Base-by-base conservation (phyloP, 2,113 vertebrate genomes). In the Dermatemys mawii region DNA sequence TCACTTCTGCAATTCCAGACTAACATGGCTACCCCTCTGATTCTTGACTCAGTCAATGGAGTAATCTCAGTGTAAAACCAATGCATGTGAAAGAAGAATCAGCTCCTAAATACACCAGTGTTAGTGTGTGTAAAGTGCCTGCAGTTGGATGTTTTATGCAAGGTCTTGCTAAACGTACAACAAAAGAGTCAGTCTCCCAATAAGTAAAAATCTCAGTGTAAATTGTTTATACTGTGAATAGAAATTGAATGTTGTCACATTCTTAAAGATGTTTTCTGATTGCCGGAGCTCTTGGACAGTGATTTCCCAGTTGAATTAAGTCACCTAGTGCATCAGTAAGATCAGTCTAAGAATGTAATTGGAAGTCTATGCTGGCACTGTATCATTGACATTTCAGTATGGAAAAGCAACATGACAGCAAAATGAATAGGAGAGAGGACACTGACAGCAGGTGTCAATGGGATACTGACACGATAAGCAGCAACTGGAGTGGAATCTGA, bases 401-500 rank as follows among this genome's bases (percentile, higher is more conserved):
- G 44, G 75, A 84, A 67, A 21, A 78, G 70, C 46, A 57, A 46
- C 0, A 75, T 6, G 67, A 54, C 78, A 70, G 81, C 81, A 41
- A 60, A 81, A 32, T 14, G 35, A 12, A 92, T 7, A 90, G 19
- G 73, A 48, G 19, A 3, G 27, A 80, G 44, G 54, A 82, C 83
- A 49, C 0, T 1, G 95, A 90, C 1, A 22, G 86, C 38, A 54
- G 10, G 27, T 11, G 24, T 35, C 55, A 13, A 17, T 19, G 24
- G 75, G 57, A 70, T 57, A 29, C 2, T 1, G 46, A 10, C 51
- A 27, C 0, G 1, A 51, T 32, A 78, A 48, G 48, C 53, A 10
- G 83, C 0, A 0, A 41, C 5, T 8, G 27, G 44, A 38, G 29
- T 46, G n/a, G 12, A 26, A 13, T 55, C 0, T 1, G 16, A 32